Conservation (phyloP, 2,797 vertebrate genomes). For the Megalops cyprinoides region DNA sequence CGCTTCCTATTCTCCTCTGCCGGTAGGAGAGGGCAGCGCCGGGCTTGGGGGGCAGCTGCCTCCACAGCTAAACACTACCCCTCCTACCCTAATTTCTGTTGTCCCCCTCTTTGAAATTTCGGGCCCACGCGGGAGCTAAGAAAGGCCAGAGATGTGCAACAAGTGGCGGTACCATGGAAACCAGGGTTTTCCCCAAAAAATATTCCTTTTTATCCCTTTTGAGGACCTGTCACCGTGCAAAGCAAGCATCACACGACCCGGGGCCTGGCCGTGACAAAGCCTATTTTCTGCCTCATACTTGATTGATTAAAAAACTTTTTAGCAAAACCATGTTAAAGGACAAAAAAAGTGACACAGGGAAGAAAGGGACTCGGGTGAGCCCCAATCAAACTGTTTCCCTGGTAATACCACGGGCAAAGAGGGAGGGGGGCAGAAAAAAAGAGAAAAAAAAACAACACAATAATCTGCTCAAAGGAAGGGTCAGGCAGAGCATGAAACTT, state of each 20-base stretch:
- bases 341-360: slow-evolving; percentile 82
- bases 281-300: slow-evolving; percentile 98
- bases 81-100: slow-evolving; percentile 80
- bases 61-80: slow-evolving; percentile 67
- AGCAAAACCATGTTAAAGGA: slow-evolving; percentile 98
- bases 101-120: slow-evolving; percentile 79
- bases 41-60: slow-evolving; percentile 82
- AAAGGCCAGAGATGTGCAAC: slow-evolving; percentile 85
- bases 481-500: slow-evolving; percentile 80
- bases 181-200: slow-evolving; percentile 87
- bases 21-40: slow-evolving; percentile 69
- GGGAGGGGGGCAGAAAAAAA: slow-evolving; percentile 57
- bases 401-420: slow-evolving; percentile 71
- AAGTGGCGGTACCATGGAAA: slow-evolving; percentile 94
- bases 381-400: slow-evolving; percentile 72
- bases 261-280: slow-evolving; percentile 95
- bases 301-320: slow-evolving; percentile 99
- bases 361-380: slow-evolving; percentile 71
- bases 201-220: slow-evolving; percentile 88
- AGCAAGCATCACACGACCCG: slow-evolving; percentile 93
- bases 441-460: slow-evolving; percentile 63
- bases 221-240: slow-evolving; percentile 94
- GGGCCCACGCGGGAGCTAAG: slow-evolving; percentile 77
- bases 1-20: slow-evolving; percentile 73
- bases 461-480: slow-evolving; percentile 77